Base-by-base conservation (phyloP, 1,140 invertebrate genomes). In the Theocolax elegans region DNA sequence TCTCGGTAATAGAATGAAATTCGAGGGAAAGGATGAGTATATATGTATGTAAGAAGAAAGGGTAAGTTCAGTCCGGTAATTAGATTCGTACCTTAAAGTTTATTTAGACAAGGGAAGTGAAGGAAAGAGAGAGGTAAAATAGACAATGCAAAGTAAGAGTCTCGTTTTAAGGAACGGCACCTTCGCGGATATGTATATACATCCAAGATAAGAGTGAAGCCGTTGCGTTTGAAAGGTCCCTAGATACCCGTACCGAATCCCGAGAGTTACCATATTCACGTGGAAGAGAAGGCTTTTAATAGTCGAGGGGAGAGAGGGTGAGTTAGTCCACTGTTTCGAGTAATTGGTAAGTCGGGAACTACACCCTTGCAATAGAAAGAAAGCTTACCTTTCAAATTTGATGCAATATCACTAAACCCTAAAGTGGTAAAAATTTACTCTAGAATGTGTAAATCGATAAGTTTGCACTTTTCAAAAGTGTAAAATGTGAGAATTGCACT, bases 331-430 rank as follows among this genome's bases (percentile, higher is more conserved):
- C 31, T 53, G 35, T 65, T 53, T 53, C 48, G 31, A 53, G 48
- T 65, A 65, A 65, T 65, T 65, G 48, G 35, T 17, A 38, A 31
- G 17, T 58, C n/a, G n/a, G n/a, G n/a, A n/a, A n/a, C n/a, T n/a
- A n/a, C n/a, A n/a, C n/a, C n/a, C n/a, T n/a, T n/a, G n/a, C n/a
- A n/a, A n/a, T n/a, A n/a, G n/a, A n/a, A n/a, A n/a, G n/a, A n/a
- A n/a, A n/a, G n/a, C n/a, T n/a, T n/a, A n/a, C n/a, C n/a, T n/a
- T n/a, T n/a, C n/a, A n/a, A n/a, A n/a, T n/a, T n/a, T n/a, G n/a
- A n/a, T n/a, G n/a, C n/a, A n/a, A n/a, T n/a, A n/a, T n/a, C n/a
- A n/a, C n/a, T n/a, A n/a, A n/a, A n/a, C n/a, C n/a, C n/a, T n/a
- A n/a, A n/a, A n/a, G n/a, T n/a, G n/a, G n/a, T n/a, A n/a, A n/a